phyloP scores from a whole-genome alignment of 1,140 invertebrate species.

The Brachionus asplanchnoidis region DNA sequence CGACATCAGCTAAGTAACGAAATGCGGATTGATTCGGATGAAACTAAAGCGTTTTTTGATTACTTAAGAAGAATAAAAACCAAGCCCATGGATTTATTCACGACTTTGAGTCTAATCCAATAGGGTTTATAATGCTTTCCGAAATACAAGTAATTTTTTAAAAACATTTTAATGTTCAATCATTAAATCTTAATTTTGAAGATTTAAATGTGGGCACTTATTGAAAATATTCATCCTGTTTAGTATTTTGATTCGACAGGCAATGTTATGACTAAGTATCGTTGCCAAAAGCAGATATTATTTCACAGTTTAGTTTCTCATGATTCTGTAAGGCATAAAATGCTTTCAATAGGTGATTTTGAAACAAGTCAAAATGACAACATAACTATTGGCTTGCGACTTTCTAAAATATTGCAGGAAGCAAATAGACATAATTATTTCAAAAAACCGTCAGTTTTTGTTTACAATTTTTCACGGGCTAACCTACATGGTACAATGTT shows the following conservation, averaged over 20 bases:
- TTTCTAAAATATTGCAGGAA: neutral
- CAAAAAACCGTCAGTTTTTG: neutral
- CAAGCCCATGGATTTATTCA: neutral
- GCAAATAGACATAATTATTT: neutral
- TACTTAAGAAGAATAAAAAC: neutral
- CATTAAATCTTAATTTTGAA: neutral
- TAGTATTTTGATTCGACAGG: conserved; percentile 9
- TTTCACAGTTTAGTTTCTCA: neutral
- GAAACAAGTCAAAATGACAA: neutral
- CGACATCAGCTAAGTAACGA: neutral
- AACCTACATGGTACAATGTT: neutral
- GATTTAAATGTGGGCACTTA: conserved; percentile 10
- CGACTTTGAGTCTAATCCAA: neutral
- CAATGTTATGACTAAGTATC: neutral
- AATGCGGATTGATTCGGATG: neutral
- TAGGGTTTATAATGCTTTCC: neutral
- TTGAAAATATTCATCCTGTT: too few relatives aligned
- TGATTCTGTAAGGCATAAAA: neutral
- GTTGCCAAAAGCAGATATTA: neutral
- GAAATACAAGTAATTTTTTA: conserved; percentile 13
- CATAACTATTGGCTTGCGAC: neutral
- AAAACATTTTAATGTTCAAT: conserved; percentile 18
- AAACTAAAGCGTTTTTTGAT: neutral
- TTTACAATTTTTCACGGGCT: neutral
- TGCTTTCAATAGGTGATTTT: neutral